phyloP scores from a whole-genome alignment of 2,113 vertebrate genomes.

The Acanthochromis polyacanthus region DNA sequence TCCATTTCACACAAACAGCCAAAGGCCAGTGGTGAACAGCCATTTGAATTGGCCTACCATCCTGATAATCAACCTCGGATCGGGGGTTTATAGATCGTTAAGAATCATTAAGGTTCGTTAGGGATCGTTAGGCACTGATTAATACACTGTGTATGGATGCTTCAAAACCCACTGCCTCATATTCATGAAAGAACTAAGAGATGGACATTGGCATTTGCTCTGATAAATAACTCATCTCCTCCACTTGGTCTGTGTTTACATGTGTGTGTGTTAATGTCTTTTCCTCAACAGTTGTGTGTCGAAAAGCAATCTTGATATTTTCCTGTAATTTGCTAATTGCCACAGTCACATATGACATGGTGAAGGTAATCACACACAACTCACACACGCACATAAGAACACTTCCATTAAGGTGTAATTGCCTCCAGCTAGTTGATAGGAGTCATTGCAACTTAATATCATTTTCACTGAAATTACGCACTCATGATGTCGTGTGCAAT shows the following conservation, averaged over 20 bases:
- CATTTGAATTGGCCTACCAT: slow-evolving; percentile 44
- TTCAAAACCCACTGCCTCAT: slow-evolving; percentile 55
- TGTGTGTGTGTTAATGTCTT: background rate
- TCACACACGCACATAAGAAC: background rate
- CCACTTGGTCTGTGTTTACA: background rate
- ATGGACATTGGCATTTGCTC: slow-evolving; percentile 63
- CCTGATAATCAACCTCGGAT: slow-evolving; percentile 71
- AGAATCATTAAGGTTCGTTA: slow-evolving; percentile 60
- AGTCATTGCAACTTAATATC: slow-evolving; percentile 35
- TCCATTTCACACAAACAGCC: slow-evolving; percentile 30
- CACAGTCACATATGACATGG: slow-evolving; percentile 56
- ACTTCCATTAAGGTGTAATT: slow-evolving; percentile 39
- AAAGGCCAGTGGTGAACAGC: slow-evolving; percentile 57
- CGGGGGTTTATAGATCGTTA: slow-evolving; percentile 65
- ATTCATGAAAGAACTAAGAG: slow-evolving; percentile 64
- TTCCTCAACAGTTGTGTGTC: slow-evolving; percentile 49
- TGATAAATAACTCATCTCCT: slow-evolving; percentile 50
- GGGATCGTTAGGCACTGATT: slow-evolving; percentile 68
- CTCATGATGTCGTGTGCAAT: background rate
- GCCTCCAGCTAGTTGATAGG: slow-evolving; percentile 34
- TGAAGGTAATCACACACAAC: slow-evolving; percentile 50
- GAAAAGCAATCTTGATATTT: slow-evolving; percentile 59
- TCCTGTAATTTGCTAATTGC: slow-evolving; percentile 72
- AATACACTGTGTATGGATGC: slow-evolving; percentile 68
- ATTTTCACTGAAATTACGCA: slow-evolving; percentile 37